Percentiles rank a stretch among this genome's conserved stretches.
These are phyloP conservation scores for Planococcus citri DNA, from an alignment of 1,140 invertebrate genomes.

Conservation along the genomic window DNA sequence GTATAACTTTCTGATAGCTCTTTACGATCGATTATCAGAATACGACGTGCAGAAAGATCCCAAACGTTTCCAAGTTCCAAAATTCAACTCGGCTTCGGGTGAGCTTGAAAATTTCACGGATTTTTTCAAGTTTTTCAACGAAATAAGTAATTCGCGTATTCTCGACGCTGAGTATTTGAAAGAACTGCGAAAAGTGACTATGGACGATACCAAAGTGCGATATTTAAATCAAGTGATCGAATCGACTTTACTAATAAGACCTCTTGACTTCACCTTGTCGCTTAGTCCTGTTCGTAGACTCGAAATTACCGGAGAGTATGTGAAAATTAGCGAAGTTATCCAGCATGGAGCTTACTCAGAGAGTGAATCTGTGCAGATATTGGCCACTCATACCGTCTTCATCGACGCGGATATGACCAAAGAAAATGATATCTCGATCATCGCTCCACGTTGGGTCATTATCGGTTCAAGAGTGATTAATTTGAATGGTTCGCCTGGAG, in stretches of 20 bases:
- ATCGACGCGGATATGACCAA: neutral
- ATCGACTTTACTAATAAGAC: neutral
- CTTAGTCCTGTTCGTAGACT: neutral
- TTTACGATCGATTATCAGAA: neutral
- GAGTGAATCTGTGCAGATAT: neutral
- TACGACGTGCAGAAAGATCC: neutral
- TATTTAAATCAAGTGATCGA: neutral
- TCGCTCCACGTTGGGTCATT: conserved; percentile 21
- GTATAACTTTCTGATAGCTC: neutral
- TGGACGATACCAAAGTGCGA: neutral
- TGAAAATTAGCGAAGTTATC: neutral
- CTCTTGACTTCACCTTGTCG: neutral
- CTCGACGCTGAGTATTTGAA: neutral
- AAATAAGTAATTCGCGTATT: neutral
- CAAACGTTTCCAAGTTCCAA: neutral
- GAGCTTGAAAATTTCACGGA: neutral
- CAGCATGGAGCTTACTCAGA: neutral
- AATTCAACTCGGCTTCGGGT: no score
- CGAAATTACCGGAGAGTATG: neutral
- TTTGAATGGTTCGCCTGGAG: neutral
- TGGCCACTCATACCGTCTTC: conserved; percentile 8
- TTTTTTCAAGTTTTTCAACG: neutral
- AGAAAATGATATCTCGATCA: neutral
- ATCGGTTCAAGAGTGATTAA: neutral
- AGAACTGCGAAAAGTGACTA: neutral